A percentile compares a stretch with the other conserved stretches of the same genome.
Conservation (phyloP, 2,797 vertebrate species). For the Catharus ustulatus region DNA sequence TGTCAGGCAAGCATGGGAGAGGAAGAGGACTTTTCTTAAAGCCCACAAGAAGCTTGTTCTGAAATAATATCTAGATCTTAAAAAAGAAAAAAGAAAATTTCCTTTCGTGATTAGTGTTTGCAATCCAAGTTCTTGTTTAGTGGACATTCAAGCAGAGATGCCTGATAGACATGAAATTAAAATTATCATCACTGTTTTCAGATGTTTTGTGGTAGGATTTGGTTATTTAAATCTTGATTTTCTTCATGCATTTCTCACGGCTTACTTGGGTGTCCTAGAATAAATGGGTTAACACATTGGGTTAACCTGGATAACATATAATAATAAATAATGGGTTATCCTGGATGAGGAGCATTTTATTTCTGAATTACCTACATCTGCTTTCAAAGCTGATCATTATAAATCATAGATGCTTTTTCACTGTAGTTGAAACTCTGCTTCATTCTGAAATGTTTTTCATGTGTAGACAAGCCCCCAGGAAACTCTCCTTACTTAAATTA, state of each 20-base stretch:
- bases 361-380: neutral
- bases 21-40: neutral
- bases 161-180: fast-evolving
- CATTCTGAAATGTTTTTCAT: neutral
- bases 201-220: neutral
- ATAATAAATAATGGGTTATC: neutral
- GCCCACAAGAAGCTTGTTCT: neutral
- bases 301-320: no score
- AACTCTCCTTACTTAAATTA: neutral
- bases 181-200: neutral
- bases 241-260: neutral
- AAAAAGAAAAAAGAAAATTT: neutral
- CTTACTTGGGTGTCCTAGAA: neutral
- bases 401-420: neutral
- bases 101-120: neutral
- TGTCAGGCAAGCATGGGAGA: fast-evolving
- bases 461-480: neutral
- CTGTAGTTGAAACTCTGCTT: neutral
- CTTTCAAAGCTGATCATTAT: neutral
- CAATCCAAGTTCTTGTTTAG: neutral
- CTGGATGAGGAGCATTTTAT: neutral
- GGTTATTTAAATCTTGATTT: neutral
- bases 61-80: neutral
- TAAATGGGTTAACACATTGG: neutral
- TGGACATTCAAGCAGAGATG: neutral